Conservation (phyloP, 23 tunicate genomes). For the Halocynthia aurantium region DNA sequence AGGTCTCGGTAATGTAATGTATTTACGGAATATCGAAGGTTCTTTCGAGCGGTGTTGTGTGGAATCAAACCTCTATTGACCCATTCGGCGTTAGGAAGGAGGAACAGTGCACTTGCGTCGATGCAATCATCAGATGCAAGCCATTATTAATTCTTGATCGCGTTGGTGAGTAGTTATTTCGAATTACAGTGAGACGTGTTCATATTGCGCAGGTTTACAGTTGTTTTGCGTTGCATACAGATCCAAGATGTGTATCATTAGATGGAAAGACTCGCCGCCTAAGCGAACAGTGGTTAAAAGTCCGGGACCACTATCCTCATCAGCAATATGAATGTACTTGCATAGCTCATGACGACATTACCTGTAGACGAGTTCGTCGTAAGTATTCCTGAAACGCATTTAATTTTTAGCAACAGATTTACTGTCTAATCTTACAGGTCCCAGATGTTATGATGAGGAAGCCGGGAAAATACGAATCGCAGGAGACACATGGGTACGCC, state of each 20-base stretch:
- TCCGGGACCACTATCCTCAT: slow-evolving; percentile 36
- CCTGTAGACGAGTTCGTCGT: slow-evolving; percentile 19
- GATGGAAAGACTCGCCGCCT: slow-evolving; percentile 50
- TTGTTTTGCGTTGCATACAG: slow-evolving; percentile 20
- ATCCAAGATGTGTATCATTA: slow-evolving; percentile 77
- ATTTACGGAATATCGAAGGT: slow-evolving; percentile 30
- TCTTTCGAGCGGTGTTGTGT: slow-evolving; percentile 71
- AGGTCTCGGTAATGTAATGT: neutral
- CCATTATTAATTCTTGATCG: slow-evolving; percentile 1
- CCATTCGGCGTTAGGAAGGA: slow-evolving; percentile 23
- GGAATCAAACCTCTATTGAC: slow-evolving; percentile 60
- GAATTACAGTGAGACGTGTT: neutral
- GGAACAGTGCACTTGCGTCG: slow-evolving; percentile 63
- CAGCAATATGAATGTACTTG: slow-evolving; percentile 60
- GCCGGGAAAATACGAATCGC: slow-evolving; percentile 51
- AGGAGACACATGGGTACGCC: slow-evolving; percentile 68
- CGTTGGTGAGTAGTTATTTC: slow-evolving; percentile 2
- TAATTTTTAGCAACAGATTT: too few relatives aligned
- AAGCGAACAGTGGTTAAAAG: slow-evolving; percentile 63
- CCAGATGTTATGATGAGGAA: slow-evolving; percentile 14
- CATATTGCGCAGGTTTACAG: neutral
- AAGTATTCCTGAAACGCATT: neutral
- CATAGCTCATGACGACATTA: slow-evolving; percentile 26
- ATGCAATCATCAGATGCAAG: slow-evolving; percentile 72
- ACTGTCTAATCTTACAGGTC: neutral